These are phyloP conservation scores for Caenorhabditis zanzibari DNA, from an alignment of 2,888 invertebrate genomes.

Conservation along the genomic window DNA sequence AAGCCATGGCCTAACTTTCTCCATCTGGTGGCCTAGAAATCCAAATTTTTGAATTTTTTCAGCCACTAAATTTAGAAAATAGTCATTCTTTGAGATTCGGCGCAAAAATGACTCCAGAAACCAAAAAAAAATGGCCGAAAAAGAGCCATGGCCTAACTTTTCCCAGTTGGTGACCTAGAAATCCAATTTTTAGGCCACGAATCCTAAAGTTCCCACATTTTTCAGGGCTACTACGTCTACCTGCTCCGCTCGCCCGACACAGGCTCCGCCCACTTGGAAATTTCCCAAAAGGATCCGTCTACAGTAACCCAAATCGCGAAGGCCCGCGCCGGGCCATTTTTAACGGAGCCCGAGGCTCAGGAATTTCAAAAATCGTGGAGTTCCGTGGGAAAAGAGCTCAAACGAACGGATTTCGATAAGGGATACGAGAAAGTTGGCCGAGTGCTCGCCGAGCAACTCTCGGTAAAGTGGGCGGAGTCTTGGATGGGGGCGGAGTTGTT, in stretches of 20 bases:
- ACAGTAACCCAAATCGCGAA: background rate
- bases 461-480: conserved; percentile 47
- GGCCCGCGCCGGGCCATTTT: conserved; percentile 67
- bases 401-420: conserved; percentile 55
- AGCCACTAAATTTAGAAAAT: no score
- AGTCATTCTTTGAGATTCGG: no score
- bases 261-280: conserved; percentile 9
- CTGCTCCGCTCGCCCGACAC: conserved; percentile 8
- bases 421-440: conserved; percentile 56
- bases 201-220: no score
- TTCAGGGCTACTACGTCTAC: conserved; percentile 53
- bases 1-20: no score
- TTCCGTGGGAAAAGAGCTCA: conserved; percentile 43
- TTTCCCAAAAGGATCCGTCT: background rate
- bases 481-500: conserved; percentile 38
- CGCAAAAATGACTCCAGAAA: no score
- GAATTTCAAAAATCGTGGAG: conserved; percentile 50
- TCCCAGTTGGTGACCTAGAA: background rate
- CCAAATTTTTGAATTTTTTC: background rate
- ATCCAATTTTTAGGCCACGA: background rate
- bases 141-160: background rate
- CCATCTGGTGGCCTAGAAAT: background rate
- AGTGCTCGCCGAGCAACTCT: conserved; percentile 13
- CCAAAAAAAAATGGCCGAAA: no score
- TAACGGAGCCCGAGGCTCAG: conserved; percentile 22